Percentiles rank a stretch among this genome's conserved stretches.
Conservation (phyloP, 1,140 invertebrate genomes). For the Drosophila tropicalis region DNA sequence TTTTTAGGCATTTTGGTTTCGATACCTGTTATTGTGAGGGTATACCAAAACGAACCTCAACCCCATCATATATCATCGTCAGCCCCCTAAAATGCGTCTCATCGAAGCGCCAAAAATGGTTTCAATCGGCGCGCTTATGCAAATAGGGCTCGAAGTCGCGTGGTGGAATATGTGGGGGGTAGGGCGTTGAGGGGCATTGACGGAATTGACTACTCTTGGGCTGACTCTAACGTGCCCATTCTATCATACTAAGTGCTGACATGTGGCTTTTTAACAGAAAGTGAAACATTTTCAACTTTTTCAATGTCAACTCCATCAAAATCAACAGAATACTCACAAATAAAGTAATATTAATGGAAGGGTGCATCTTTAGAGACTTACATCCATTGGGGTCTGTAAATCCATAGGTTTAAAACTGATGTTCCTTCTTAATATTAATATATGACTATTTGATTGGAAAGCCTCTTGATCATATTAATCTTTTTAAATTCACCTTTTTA, state of each 20-base stretch:
- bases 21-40: no score
- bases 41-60: no score
- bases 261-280: slow-evolving; percentile 27
- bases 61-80: not conserved
- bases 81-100: not conserved
- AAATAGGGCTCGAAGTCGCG: not conserved
- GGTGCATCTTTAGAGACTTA: not conserved
- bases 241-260: not conserved
- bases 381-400: not conserved
- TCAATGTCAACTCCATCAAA: slow-evolving; percentile 38
- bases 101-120: slow-evolving; percentile 17
- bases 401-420: no score
- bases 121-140: slow-evolving; percentile 20
- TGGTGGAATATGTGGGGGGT: not conserved
- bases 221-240: slow-evolving; percentile 6
- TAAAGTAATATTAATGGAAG: slow-evolving; percentile 34
- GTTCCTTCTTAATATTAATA: no score
- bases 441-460: no score
- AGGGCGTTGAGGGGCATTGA: not conserved
- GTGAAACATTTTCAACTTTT: slow-evolving; percentile 39
- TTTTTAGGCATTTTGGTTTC: no score
- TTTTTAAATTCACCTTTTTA: no score
- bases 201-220: not conserved
- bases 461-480: no score
- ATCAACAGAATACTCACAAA: not conserved